Percentiles rank a stretch among this genome's conserved stretches.
These are phyloP conservation scores for Premnoplex brunnescens DNA, from an alignment of 2,797 vertebrate species.

Conservation along the genomic window DNA sequence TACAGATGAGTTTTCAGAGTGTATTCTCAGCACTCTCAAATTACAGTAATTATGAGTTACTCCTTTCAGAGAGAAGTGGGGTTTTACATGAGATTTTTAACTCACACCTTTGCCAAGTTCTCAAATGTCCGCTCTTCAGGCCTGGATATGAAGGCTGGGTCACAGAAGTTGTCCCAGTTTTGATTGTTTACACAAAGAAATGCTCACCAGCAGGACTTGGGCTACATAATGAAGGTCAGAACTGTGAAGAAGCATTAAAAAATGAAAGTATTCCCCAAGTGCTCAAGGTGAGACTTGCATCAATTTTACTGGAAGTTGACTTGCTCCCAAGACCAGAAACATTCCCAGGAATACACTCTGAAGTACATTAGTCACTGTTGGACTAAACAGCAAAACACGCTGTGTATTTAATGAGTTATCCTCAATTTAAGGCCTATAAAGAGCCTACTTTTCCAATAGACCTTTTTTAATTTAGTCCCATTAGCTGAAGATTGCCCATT, in stretches of 20 bases:
- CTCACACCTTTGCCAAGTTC: not conserved
- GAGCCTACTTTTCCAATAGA: slow-evolving; percentile 52
- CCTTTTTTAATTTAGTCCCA: slow-evolving; percentile 61
- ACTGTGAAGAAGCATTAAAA: not conserved
- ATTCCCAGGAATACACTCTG: slow-evolving; percentile 11
- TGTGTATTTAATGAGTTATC: slow-evolving; percentile 61
- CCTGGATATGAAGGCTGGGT: not conserved
- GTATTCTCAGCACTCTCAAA: not conserved
- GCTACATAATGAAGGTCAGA: not conserved
- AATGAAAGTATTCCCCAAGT: not conserved
- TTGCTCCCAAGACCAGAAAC: slow-evolving; percentile 11
- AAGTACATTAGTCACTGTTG: not conserved
- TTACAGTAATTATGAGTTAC: not conserved
- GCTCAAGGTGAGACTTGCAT: not conserved
- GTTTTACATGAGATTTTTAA: not conserved
- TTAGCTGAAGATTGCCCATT: slow-evolving; percentile 65
- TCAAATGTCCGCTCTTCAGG: not conserved
- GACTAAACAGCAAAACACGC: slow-evolving; percentile 10
- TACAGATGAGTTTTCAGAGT: not conserved
- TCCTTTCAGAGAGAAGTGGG: not conserved
- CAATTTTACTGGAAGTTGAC: slow-evolving; percentile 5
- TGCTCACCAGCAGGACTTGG: not conserved
- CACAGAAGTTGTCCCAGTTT: not conserved
- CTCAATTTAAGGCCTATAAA: slow-evolving; percentile 63
- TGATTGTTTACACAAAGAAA: not conserved